Evolutionary conservation across 1,140 invertebrate genomes (phyloP).

Genomic region (Neelides sp.): DNA sequence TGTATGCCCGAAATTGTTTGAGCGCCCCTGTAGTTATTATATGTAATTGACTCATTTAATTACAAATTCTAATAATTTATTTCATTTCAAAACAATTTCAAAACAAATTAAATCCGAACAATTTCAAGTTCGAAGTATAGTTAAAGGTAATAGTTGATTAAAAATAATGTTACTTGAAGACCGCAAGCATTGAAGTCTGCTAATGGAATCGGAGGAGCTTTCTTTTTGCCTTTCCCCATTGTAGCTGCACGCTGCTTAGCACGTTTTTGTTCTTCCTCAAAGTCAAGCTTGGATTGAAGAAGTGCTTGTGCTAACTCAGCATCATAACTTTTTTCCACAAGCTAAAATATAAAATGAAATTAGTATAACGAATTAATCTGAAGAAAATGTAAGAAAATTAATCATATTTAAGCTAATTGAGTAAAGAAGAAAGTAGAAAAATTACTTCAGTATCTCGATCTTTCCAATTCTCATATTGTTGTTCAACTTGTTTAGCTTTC

Average conservation of each 20-base stretch:
- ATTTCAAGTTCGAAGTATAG: too few species aligned
- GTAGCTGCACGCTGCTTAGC: slow-evolving; percentile 37
- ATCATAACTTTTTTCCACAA: slow-evolving; percentile 50
- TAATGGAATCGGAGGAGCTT: slow-evolving; percentile 46
- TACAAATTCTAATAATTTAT: too few species aligned
- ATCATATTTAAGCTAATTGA: background rate
- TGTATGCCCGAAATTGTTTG: too few species aligned
- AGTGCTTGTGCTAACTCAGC: slow-evolving; percentile 52
- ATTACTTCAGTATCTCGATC: slow-evolving; percentile 15
- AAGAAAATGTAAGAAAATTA: background rate
- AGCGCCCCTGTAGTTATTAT: too few species aligned
- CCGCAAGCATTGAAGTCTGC: too few species aligned
- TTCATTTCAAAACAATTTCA: too few species aligned
- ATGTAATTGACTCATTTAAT: too few species aligned
- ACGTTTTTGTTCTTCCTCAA: slow-evolving; percentile 49
- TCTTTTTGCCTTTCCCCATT: slow-evolving; percentile 45
- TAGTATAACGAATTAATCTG: background rate
- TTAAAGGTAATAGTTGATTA: too few species aligned
- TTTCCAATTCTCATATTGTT: slow-evolving; percentile 17
- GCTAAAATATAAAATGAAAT: slow-evolving; percentile 33
- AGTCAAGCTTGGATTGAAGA: slow-evolving; percentile 53
- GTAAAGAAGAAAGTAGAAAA: background rate
- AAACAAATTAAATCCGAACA: too few species aligned
- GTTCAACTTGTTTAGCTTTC: background rate
- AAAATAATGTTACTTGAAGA: too few species aligned